Base-by-base conservation (phyloP, 2,113 vertebrate genomes). In the Laticauda colubrina region DNA sequence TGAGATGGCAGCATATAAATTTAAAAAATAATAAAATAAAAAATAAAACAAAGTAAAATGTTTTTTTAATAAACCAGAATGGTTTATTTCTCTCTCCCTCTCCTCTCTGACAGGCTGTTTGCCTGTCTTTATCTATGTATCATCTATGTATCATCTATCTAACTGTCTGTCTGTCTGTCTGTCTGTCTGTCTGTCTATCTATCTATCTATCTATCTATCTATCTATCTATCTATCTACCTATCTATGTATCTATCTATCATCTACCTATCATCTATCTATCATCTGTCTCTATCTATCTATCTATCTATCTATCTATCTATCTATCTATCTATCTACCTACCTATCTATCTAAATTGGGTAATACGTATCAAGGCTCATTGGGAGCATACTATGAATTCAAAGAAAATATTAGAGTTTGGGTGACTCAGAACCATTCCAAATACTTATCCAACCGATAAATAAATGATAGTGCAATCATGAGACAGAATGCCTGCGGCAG, bases 321-420 rank as follows among this genome's bases (percentile, higher is more conserved):
- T 26, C 54, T 18, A 55, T 18, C 54, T 18, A 54, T 55, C 54
- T 7, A 57, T 57, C 56, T 8, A 59, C 24, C 24, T 64, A 12
- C 29, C 61, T 29, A 4, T 29, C 59, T 26, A 12, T 29, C 59
- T 4, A 64, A 10, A 1, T 93, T 18, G 64, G 55, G 11, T 57
- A 92, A 92, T 93, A 91, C 92, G 90, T 0, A 0, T 56, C 48
- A 93, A 90, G 93, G 29, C 39, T 64, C 64, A 91, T 8, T 5
- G 6, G 87, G 90, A 89, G 53, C 0, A 1, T 94, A 93, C 93
- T 93, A 56, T 93, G 92, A 95, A 94, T 93, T 94, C 95, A 95
- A 94, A 94, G 87, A 54, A 75, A 96, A 91, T 92, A 94, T 54
- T 2, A 29, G 89, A 94, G 59, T 51, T 53, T 93, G 94, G 87